phyloP scores from a whole-genome alignment of 2,797 vertebrate species.

The Mormyrus proboscirostris region DNA sequence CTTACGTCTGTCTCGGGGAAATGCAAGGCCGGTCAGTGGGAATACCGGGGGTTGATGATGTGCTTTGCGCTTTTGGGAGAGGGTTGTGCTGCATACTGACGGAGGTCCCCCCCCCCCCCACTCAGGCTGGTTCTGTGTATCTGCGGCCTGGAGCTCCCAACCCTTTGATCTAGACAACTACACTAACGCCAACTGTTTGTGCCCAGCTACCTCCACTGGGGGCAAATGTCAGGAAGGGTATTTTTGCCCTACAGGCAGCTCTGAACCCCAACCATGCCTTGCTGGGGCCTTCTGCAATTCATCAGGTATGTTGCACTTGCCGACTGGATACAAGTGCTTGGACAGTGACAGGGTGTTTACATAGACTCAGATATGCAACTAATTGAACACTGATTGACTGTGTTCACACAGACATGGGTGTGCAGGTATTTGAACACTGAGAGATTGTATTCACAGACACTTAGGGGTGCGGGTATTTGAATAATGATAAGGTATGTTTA shows the following conservation, averaged over 20 bases:
- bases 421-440: neutral
- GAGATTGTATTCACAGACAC: conserved; percentile 47
- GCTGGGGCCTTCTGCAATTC: conserved; percentile 76
- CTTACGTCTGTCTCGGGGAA: conserved; percentile 74
- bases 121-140: conserved; percentile 90
- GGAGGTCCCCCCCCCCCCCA: neutral
- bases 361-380: conserved; percentile 67
- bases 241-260: conserved; percentile 77
- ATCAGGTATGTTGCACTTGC: conserved; percentile 60
- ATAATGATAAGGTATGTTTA: conserved; percentile 50
- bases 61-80: neutral
- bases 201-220: conserved; percentile 84
- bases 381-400: conserved; percentile 41
- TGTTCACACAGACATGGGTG: neutral
- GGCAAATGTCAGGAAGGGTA: conserved; percentile 79
- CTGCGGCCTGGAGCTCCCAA: conserved; percentile 80
- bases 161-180: conserved; percentile 95
- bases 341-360: conserved; percentile 29
- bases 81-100: neutral
- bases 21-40: conserved; percentile 78
- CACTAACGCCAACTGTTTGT: conserved; percentile 85
- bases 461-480: conserved; percentile 78
- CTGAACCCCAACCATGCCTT: conserved; percentile 71
- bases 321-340: neutral
- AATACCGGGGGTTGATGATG: neutral